Conservation (phyloP, 2,888 invertebrate genomes). For the Drosophila monieri region DNA sequence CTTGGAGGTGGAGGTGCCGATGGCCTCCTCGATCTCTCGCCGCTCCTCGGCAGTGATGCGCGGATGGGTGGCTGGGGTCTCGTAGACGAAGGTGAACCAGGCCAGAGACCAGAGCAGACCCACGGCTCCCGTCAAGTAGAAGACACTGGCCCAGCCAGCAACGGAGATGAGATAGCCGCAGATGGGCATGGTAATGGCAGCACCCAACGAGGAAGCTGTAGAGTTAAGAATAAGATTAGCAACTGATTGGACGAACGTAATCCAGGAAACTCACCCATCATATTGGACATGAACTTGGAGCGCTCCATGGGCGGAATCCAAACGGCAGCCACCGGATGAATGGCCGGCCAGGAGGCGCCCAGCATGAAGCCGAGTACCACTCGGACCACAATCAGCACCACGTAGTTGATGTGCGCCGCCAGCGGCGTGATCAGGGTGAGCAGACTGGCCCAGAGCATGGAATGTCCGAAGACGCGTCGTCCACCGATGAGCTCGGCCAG, state of each 20-base stretch:
- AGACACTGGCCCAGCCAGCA: slow-evolving; percentile 94
- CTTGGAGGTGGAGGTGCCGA: slow-evolving; percentile 87
- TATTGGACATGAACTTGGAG: slow-evolving; percentile 95
- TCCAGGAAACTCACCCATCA: slow-evolving; percentile 89
- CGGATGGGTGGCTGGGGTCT: slow-evolving; percentile 92
- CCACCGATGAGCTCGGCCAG: slow-evolving; percentile 93
- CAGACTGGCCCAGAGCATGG: slow-evolving; percentile 92
- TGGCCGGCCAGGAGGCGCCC: slow-evolving; percentile 96
- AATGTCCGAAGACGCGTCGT: slow-evolving; percentile 93
- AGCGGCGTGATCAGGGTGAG: slow-evolving; percentile 92
- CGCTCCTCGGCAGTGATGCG: slow-evolving; percentile 90
- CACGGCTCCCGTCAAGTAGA: slow-evolving; percentile 92
- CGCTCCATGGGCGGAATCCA: slow-evolving; percentile 98
- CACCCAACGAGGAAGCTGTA: slow-evolving; percentile 94
- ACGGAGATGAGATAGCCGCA: slow-evolving; percentile 92
- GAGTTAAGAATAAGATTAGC: neutral
- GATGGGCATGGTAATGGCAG: slow-evolving; percentile 94
- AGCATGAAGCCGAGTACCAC: slow-evolving; percentile 91
- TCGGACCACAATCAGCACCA: slow-evolving; percentile 89
- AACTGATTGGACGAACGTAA: neutral
- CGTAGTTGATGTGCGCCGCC: slow-evolving; percentile 89
- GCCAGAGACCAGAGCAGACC: slow-evolving; percentile 92
- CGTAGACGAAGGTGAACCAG: slow-evolving; percentile 92
- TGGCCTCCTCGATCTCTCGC: slow-evolving; percentile 88
- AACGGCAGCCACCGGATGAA: slow-evolving; percentile 95